Base-by-base conservation (phyloP, 37 sponge, comb jelly and placozoan genomes). In the Hormiphora californensis region DNA sequence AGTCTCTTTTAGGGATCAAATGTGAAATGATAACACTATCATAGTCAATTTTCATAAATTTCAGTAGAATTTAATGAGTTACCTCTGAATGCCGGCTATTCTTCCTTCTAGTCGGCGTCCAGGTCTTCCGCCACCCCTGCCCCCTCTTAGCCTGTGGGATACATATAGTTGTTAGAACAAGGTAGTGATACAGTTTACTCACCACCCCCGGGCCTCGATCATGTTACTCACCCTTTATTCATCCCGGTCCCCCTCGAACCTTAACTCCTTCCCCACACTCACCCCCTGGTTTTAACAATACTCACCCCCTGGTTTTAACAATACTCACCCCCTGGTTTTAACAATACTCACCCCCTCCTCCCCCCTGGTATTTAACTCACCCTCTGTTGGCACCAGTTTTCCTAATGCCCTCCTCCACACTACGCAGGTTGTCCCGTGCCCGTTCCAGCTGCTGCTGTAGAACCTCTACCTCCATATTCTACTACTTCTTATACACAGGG, bases 371-470 rank as follows among this genome's bases (percentile, higher is more conserved):
- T n/a, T n/a, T n/a, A n/a, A n/a, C n/a, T n/a, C n/a, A n/a, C n/a
- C n/a, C n/a, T n/a, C n/a, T n/a, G n/a, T n/a, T n/a, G 21, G 37
- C 35, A 34, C 38, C 37, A 34, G 67, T 65, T 65, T 65, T 65
- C 67, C 35, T 65, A 17, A 65, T 65, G 5, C 67, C 67, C 67
- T 65, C 67, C 67, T 65, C 67, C 9, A 65, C 67, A 32, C 9
- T 17, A 19, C 67, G 67, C 67, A 65, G 36, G 67, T 65, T 65
- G 67, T 65, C 67, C 67, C 67, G 21, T 7, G 67, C 67, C 34
- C 67, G 34, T 19, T 65, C 31, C 33, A 65, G 67, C 67, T 65
- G 67, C 38, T 65, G 38, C 67, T 65, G 67, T 7, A 19, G 38
- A 15, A 36, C 37, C 36, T 36, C 1, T 17, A 65, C 36, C 17